Base-by-base conservation (phyloP, 2,888 invertebrate genomes). In the Drosophila austrosaltans region DNA sequence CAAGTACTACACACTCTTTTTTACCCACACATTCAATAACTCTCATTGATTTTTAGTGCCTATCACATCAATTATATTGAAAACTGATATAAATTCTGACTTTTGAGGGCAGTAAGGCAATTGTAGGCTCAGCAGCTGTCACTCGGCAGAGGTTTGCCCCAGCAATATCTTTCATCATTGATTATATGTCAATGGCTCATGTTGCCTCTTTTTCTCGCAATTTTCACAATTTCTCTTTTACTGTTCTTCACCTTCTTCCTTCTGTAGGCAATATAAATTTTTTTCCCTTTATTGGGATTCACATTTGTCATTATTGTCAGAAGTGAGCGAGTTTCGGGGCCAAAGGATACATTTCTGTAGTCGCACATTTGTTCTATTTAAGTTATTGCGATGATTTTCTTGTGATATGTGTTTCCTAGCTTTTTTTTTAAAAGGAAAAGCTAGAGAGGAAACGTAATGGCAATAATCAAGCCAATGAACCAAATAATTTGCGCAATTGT, bases 401-500 rank as follows among this genome's bases (percentile, higher is more conserved):
- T 25, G 8, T 48, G 20, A 3, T 48, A 48, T 48, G 48, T 48
- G 42, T 40, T 39, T 39, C 12, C 12, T 16, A 42, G 4, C 10
- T 36, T 32, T 32, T 32, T 32, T 32, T 32, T 32, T 28, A n/a
- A 28, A 20, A 16, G 16, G 30, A 32, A 22, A 30, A 36, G 39
- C 10, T 20, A 28, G 39, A 32, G 22, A n/a, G 16, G 3, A 25
- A 53, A 39, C 8, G 8, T 28, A 62, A 63, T 22, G 63, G 54
- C 44, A 39, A 36, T 32, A 25, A 62, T 53, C 66, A 56, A 76
- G 77, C 82, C 87, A 82, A 82, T 82, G 82, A 84, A 73, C 84
- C 82, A 87, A 77, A 87, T 82, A 72, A 82, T 87, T 82, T 73
- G 79, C 68, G 71, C 82, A 81, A 84, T 81, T 84, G 84, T 81